phyloP scores from a whole-genome alignment of 2,113 vertebrate genomes.

The Lophochroa leadbeateri region DNA sequence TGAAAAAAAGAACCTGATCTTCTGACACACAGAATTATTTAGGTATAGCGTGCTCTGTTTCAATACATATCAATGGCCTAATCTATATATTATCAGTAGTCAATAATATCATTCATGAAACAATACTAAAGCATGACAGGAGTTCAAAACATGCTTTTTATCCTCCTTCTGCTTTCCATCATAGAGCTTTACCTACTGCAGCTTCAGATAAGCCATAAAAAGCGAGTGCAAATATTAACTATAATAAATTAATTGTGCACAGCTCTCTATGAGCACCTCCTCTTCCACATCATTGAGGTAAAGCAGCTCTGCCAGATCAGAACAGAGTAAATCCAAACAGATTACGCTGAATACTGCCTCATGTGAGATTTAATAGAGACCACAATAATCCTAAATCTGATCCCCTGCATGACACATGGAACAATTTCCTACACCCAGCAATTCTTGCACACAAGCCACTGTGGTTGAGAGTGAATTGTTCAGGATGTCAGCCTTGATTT shows the following conservation, averaged over 20 bases:
- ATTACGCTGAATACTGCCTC: background rate
- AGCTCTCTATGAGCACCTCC: background rate
- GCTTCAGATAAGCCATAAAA: background rate
- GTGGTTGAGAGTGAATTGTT: rapidly evolving
- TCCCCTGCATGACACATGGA: background rate
- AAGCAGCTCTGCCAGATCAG: slow-evolving; percentile 7
- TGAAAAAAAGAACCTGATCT: background rate
- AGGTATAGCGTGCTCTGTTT: background rate
- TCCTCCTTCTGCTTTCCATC: background rate
- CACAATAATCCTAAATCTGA: background rate
- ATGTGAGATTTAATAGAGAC: background rate
- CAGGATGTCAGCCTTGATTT: background rate
- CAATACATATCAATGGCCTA: background rate
- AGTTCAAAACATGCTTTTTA: background rate
- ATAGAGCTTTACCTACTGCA: background rate
- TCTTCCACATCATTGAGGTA: background rate
- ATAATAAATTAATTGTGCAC: rapidly evolving
- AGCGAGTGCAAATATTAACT: background rate
- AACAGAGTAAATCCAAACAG: slow-evolving; percentile 12
- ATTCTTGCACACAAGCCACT: background rate
- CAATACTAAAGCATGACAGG: background rate
- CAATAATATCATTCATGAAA: background rate
- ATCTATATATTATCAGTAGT: background rate
- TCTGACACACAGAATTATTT: background rate
- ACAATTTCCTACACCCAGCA: background rate